Conservation (phyloP, 2,797 vertebrate species). For the Salarias fasciatus region DNA sequence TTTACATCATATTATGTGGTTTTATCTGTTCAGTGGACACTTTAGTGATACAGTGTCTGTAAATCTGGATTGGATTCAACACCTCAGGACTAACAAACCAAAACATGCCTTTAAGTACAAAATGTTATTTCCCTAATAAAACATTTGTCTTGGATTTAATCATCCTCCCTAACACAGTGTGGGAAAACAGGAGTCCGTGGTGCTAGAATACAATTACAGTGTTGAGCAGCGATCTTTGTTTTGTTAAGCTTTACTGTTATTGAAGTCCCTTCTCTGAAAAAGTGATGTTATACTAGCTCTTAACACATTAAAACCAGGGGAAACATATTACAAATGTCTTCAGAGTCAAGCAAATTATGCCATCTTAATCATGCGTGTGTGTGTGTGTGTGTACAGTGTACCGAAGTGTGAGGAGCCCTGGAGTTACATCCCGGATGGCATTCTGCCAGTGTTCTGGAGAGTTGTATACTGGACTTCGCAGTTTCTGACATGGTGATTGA, state of each 20-base stretch:
- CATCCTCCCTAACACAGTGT: not conserved
- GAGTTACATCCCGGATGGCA: conserved; percentile 93
- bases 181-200: not conserved
- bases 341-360: too few relatives aligned
- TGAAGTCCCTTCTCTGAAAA: too few relatives aligned
- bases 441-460: conserved; percentile 96
- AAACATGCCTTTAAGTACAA: too few relatives aligned
- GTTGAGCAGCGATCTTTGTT: not conserved
- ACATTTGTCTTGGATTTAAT: not conserved
- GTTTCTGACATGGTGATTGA: conserved; percentile 90
- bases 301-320: too few relatives aligned
- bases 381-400: conserved; percentile 42
- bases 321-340: too few relatives aligned
- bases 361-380: conserved; percentile 5
- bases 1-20: too few relatives aligned
- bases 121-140: not conserved
- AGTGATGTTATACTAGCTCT: too few relatives aligned
- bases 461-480: conserved; percentile 98
- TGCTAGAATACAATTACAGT: not conserved
- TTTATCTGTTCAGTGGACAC: too few relatives aligned
- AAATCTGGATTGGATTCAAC: too few relatives aligned
- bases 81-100: too few relatives aligned
- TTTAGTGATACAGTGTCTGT: too few relatives aligned
- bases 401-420: conserved; percentile 89
- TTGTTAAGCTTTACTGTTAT: not conserved